These are phyloP conservation scores for Lithodes maja DNA, from an alignment of 2,888 invertebrate genomes.

Conservation along the genomic window DNA sequence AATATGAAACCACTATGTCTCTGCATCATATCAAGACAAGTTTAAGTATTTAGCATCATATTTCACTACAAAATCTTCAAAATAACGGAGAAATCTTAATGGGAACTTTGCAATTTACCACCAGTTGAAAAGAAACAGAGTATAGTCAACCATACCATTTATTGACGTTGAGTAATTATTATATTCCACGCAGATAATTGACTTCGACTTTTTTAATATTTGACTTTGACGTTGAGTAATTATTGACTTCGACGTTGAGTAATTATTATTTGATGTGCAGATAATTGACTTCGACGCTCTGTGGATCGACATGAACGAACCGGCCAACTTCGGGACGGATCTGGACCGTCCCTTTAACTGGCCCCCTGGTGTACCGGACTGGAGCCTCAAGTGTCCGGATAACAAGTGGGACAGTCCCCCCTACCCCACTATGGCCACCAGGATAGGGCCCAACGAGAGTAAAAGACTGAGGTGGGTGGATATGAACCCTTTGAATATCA, in stretches of 20 bases:
- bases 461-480: conserved; percentile 50
- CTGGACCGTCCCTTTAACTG: conserved; percentile 68
- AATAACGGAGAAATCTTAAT: no score
- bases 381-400: conserved; percentile 76
- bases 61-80: no score
- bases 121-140: no score
- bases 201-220: neutral
- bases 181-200: neutral
- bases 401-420: conserved; percentile 81
- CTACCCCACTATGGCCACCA: conserved; percentile 75
- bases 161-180: neutral
- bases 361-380: conserved; percentile 53
- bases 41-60: neutral
- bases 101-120: no score
- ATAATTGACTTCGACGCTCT: conserved; percentile 80
- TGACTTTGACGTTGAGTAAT: no score
- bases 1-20: no score
- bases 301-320: conserved; percentile 96
- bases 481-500: no score
- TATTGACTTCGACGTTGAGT: no score
- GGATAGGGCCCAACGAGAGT: conserved; percentile 41
- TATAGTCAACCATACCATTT: no score
- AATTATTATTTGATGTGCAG: neutral
- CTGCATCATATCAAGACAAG: no score
- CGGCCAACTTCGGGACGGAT: conserved; percentile 81